A percentile compares a stretch with the other conserved stretches of the same genome.
Conservation (phyloP, 2,113 vertebrate genomes). For the Elephantulus edwardii region DNA sequence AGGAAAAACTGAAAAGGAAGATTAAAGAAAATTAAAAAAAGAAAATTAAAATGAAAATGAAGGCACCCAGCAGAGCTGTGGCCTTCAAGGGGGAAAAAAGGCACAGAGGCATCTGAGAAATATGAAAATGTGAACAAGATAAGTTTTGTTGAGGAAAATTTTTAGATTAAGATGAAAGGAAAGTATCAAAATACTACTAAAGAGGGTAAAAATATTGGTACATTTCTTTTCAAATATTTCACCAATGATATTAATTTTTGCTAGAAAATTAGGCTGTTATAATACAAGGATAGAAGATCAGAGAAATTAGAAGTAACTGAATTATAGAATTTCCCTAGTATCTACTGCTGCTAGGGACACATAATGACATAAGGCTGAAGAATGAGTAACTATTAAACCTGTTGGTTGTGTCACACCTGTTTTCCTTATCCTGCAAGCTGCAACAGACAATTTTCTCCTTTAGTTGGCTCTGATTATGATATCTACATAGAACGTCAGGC, state of each 20-base stretch:
- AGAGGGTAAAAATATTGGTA: neutral
- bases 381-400: neutral
- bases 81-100: neutral
- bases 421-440: neutral
- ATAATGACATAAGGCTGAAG: neutral
- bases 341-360: neutral
- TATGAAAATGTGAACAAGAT: neutral
- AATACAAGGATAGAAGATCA: neutral
- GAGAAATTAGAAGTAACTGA: neutral
- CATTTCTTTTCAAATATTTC: neutral
- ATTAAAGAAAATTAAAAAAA: neutral
- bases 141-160: neutral
- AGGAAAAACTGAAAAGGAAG: neutral
- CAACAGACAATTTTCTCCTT: neutral
- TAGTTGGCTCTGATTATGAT: neutral
- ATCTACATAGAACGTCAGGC: neutral
- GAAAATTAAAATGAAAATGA: neutral
- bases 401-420: neutral
- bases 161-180: neutral
- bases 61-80: neutral
- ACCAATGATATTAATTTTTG: neutral
- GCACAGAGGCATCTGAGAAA: neutral
- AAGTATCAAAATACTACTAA: neutral
- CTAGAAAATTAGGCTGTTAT: neutral
- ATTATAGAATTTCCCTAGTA: neutral